These are phyloP conservation scores for Tachysurus fulvidraco DNA, from an alignment of 2,113 vertebrate genomes.

Conservation along the genomic window DNA sequence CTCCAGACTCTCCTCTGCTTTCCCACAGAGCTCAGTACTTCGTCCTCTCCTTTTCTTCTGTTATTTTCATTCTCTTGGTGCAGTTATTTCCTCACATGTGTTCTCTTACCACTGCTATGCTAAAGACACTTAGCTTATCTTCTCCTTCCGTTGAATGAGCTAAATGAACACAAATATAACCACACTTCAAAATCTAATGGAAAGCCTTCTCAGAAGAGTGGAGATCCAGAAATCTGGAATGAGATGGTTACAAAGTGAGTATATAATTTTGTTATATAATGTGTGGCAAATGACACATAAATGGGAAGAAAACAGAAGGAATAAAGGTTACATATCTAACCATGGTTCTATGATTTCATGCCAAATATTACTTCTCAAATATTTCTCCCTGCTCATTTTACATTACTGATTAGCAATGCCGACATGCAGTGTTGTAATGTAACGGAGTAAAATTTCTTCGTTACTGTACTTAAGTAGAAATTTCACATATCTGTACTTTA, in stretches of 20 bases:
- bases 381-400: background rate
- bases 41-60: too few relatives aligned
- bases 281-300: background rate
- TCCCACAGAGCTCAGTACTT: too few relatives aligned
- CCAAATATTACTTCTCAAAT: background rate
- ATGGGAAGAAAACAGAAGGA: background rate
- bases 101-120: too few relatives aligned
- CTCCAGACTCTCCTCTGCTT: too few relatives aligned
- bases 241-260: background rate
- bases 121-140: too few relatives aligned
- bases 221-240: background rate
- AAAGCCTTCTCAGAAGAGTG: background rate
- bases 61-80: too few relatives aligned
- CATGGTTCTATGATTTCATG: background rate
- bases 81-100: too few relatives aligned
- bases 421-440: too few relatives aligned
- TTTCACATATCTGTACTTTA: too few relatives aligned
- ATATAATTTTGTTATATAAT: background rate
- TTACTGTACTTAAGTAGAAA: too few relatives aligned
- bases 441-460: too few relatives aligned
- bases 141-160: too few relatives aligned
- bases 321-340: background rate
- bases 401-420: background rate
- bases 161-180: background rate
- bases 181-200: background rate